Conservation (phyloP, 2,888 invertebrate species). For the Andricus quercusramuli region DNA sequence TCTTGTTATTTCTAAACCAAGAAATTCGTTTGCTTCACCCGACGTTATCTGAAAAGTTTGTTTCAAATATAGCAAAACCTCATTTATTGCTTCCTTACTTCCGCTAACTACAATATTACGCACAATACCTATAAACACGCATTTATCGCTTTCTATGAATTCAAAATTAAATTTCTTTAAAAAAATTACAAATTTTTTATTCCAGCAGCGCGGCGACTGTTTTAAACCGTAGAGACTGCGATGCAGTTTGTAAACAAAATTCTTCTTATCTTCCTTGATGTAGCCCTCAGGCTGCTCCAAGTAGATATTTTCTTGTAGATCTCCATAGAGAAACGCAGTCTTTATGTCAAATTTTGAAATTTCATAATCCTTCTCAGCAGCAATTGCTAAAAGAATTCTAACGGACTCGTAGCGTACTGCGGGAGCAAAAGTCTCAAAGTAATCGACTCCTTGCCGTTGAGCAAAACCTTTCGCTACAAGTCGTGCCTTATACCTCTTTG, state of each 20-base stretch:
- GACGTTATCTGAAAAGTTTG: slow-evolving; percentile 37
- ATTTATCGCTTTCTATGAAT: slow-evolving; percentile 25
- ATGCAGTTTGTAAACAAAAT: slow-evolving; percentile 50
- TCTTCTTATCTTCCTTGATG: slow-evolving; percentile 33
- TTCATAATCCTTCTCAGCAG: slow-evolving; percentile 47
- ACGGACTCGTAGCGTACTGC: slow-evolving; percentile 60
- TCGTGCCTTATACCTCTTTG: slow-evolving; percentile 59
- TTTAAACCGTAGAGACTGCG: slow-evolving; percentile 57
- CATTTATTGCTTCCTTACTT: slow-evolving; percentile 24
- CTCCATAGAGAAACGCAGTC: too few species aligned
- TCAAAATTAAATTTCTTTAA: slow-evolving; percentile 20
- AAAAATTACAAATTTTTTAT: slow-evolving; percentile 40
- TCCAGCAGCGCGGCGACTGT: slow-evolving; percentile 44
- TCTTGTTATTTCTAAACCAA: slow-evolving; percentile 41
- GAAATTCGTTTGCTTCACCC: slow-evolving; percentile 19
- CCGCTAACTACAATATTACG: neutral
- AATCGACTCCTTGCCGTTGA: slow-evolving; percentile 60
- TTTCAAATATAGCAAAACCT: slow-evolving; percentile 19
- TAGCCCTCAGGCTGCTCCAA: slow-evolving; percentile 56
- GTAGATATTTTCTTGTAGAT: slow-evolving; percentile 47
- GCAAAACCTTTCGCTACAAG: slow-evolving; percentile 62
- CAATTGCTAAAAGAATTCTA: slow-evolving; percentile 55
- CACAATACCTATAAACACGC: slow-evolving; percentile 10
- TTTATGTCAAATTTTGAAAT: too few species aligned
- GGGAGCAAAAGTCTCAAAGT: slow-evolving; percentile 61